Evolutionary conservation across 2,888 invertebrate genomes (phyloP), one percentile per base, ranked within the genome.

Genomic region (Girardia tigrina): DNA sequence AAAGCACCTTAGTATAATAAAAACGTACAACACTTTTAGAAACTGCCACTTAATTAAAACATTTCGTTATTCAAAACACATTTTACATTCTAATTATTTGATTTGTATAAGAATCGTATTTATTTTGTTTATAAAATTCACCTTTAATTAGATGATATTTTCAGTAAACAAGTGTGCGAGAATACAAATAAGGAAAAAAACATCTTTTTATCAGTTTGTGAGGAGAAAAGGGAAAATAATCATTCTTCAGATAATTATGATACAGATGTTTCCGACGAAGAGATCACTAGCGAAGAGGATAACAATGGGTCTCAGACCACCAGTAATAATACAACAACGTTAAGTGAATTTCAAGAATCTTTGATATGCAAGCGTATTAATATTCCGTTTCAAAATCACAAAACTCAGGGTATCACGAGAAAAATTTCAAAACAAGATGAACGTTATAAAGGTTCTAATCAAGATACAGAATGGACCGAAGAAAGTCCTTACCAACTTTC

Each of bases 151-250:
- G n/a, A n/a, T n/a, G n/a, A n/a, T n/a, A n/a, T n/a, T n/a, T n/a
- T n/a, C n/a, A n/a, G n/a, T n/a, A n/a, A n/a, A n/a, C n/a, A n/a
- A n/a, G n/a, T n/a, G n/a, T n/a, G n/a, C n/a, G n/a, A n/a, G n/a
- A n/a, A n/a, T n/a, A n/a, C n/a, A n/a, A n/a, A n/a, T n/a, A n/a
- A n/a, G n/a, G n/a, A n/a, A n/a, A n/a, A n/a, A n/a, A n/a, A n/a
- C n/a, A n/a, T n/a, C n/a, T n/a, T n/a, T n/a, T 56, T 56, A 56
- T 56, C 56, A 56, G n/a, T 56, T 8, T 56, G 56, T n/a, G 56
- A 56, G 23, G 56, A 56, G 23, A 56, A 56, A 56, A 56, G 8
- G n/a, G 56, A 56, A 56, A 56, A 56, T 56, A 56, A 20, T 8
- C 4, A n/a, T 20, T 8, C 56, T 8, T 20, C 56, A 56, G 23